Evolutionary conservation across 2,888 invertebrate species (phyloP).

Genomic region (Argynnis bischoffii): DNA sequence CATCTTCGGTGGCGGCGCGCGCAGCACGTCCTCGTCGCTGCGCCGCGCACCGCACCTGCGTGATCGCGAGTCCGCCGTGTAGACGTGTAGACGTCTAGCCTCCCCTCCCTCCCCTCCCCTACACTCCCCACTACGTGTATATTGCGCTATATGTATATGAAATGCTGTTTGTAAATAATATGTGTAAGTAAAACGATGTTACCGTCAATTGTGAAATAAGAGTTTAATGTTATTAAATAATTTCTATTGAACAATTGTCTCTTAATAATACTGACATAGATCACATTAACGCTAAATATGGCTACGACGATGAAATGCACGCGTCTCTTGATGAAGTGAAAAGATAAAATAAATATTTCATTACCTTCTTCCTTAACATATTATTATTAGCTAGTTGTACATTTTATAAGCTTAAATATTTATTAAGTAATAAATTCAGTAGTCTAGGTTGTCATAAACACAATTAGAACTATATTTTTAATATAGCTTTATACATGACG

Average conservation of each 20-base stretch:
- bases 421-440: no score
- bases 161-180: slow-evolving; percentile 77
- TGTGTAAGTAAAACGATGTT: slow-evolving; percentile 82
- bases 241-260: slow-evolving; percentile 75
- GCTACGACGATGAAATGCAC: slow-evolving; percentile 18
- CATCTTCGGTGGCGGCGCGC: slow-evolving; percentile 87
- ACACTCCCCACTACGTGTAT: slow-evolving; percentile 45
- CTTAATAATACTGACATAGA: slow-evolving; percentile 80
- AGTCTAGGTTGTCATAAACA: no score
- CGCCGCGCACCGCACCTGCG: slow-evolving; percentile 73
- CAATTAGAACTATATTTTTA: no score
- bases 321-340: not conserved
- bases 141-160: slow-evolving; percentile 68
- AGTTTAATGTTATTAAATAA: slow-evolving; percentile 83
- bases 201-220: slow-evolving; percentile 82
- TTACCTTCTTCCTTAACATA: slow-evolving; percentile 7
- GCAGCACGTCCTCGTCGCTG: slow-evolving; percentile 81
- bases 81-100: slow-evolving; percentile 45
- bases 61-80: slow-evolving; percentile 78
- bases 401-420: no score
- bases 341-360: slow-evolving; percentile 14
- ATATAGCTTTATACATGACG: no score
- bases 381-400: no score
- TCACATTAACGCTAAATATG: slow-evolving; percentile 60
- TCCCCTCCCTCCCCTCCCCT: slow-evolving; percentile 3